These are phyloP conservation scores for Tenthredo scrophulariae DNA, from an alignment of 2,888 invertebrate genomes.

Conservation along the genomic window DNA sequence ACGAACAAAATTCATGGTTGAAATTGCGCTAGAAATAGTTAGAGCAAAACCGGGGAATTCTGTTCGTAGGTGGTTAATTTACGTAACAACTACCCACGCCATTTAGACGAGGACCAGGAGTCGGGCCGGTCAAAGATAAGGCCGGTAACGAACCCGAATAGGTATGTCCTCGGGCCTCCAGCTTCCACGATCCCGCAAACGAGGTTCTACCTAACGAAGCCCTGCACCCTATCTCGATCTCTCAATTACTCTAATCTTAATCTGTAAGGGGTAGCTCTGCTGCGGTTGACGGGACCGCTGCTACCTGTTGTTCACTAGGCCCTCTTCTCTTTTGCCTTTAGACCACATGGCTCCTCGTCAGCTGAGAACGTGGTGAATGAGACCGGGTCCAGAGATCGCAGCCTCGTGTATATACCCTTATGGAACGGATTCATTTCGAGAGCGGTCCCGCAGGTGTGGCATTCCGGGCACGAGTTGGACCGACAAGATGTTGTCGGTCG, in stretches of 20 bases:
- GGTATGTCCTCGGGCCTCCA: conserved; percentile 40
- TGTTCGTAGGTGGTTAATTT: conserved; percentile 49
- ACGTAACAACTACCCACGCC: conserved; percentile 48
- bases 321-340: conserved; percentile 18
- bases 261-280: conserved; percentile 59
- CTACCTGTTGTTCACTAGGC: conserved; percentile 50
- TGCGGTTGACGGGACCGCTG: conserved; percentile 41
- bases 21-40: conserved; percentile 15
- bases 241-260: conserved; percentile 65
- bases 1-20: neutral
- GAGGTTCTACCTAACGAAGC: conserved; percentile 59
- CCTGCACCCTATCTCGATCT: conserved; percentile 62
- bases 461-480: conserved; percentile 57
- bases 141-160: conserved; percentile 48
- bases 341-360: conserved; percentile 26
- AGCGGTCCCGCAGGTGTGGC: conserved; percentile 56
- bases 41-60: conserved; percentile 9
- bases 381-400: conserved; percentile 42
- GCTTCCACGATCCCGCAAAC: conserved; percentile 53
- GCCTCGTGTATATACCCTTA: conserved; percentile 39
- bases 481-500: conserved; percentile 54
- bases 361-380: neutral
- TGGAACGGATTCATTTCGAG: conserved; percentile 49
- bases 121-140: conserved; percentile 34
- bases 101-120: conserved; percentile 37